Evolutionary conservation across 2,797 vertebrate species (phyloP).

Genomic region (Fratercula arctica): DNA sequence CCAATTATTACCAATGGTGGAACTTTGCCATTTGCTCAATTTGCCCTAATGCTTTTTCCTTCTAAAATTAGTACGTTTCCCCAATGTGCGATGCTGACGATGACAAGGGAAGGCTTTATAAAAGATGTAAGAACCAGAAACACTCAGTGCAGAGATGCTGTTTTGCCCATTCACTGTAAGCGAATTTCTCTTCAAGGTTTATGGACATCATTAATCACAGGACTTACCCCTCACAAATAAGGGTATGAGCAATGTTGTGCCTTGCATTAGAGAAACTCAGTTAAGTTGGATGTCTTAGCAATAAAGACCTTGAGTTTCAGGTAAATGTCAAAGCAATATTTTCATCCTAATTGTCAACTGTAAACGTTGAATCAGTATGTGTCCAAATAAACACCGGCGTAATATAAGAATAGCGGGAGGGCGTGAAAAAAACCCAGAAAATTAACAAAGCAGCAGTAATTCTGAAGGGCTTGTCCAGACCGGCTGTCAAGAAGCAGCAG

Average conservation of each 20-base stretch:
- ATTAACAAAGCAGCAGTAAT: conserved; percentile 29
- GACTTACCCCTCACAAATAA: not conserved
- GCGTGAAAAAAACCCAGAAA: not conserved
- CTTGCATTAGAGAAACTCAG: fast-evolving
- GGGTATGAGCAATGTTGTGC: not conserved
- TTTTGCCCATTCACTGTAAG: not conserved
- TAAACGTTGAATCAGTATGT: conserved; percentile 8
- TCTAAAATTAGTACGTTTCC: not conserved
- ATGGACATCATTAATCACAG: not conserved
- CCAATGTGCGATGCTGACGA: fast-evolving
- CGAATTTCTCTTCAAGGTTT: not conserved
- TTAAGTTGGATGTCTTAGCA: not conserved
- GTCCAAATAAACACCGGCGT: not conserved
- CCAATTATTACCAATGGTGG: not conserved
- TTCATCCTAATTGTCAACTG: conserved; percentile 4
- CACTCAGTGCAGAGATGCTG: not conserved
- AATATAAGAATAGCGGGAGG: not conserved
- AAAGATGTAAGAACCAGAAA: not conserved
- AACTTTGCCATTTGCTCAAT: not conserved
- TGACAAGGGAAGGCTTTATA: not conserved
- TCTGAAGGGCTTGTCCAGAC: conserved; percentile 24
- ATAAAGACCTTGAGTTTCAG: not conserved
- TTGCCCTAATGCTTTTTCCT: not conserved
- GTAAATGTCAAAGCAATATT: conserved; percentile 29
- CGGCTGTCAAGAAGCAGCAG: conserved; percentile 3